Evolutionary conservation across 2,797 vertebrate species (phyloP).

Genomic region (Malurus leucopterus): DNA sequence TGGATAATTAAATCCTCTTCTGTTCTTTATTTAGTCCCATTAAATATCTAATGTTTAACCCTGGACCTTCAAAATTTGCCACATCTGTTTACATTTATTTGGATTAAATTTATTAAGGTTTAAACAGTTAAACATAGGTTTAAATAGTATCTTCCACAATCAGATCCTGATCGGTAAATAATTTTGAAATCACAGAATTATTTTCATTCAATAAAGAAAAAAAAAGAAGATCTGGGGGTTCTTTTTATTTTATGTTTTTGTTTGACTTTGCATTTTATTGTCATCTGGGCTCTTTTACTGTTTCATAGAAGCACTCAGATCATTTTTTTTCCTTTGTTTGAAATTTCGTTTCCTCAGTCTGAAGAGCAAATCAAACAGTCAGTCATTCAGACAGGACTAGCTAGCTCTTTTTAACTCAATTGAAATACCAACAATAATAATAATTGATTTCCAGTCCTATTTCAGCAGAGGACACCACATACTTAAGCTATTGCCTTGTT

Average conservation of each 20-base stretch:
- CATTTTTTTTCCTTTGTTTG: background rate
- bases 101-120: background rate
- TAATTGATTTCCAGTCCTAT: conserved; percentile 30
- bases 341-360: background rate
- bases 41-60: background rate
- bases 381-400: background rate
- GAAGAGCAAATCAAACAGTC: conserved; percentile 14
- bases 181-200: background rate
- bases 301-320: background rate
- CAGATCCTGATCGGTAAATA: background rate
- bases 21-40: background rate
- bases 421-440: conserved; percentile 31
- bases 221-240: accelerated
- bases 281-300: background rate
- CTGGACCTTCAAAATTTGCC: background rate
- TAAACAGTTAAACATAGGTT: background rate
- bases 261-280: background rate
- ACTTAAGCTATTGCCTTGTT: conserved; percentile 17
- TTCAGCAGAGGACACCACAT: background rate
- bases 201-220: background rate
- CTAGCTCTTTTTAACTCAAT: background rate
- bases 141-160: background rate
- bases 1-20: background rate
- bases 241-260: background rate
- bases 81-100: background rate